Evolutionary conservation across 1,140 invertebrate genomes (phyloP).

Genomic region (Mamestra configurata): DNA sequence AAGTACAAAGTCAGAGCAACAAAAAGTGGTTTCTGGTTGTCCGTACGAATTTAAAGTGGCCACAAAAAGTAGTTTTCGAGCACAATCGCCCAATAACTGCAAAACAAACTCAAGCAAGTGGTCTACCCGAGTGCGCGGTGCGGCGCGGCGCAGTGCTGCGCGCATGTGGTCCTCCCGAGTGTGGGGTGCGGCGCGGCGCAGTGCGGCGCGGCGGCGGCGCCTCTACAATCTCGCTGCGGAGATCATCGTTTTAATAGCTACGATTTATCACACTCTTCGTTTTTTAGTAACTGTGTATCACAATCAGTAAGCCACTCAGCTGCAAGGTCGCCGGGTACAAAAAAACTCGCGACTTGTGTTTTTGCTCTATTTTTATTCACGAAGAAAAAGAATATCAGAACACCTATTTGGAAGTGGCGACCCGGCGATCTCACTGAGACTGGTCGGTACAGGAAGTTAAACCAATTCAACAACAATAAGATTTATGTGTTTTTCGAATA

Average conservation of each 20-base stretch:
- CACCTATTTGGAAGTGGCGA: conserved; percentile 81
- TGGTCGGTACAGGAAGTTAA: conserved; percentile 85
- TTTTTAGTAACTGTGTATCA: conserved; percentile 82
- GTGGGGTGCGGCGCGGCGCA: neutral
- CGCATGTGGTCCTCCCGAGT: conserved; percentile 52
- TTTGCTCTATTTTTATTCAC: conserved; percentile 84
- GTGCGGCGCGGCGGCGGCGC: conserved; percentile 13
- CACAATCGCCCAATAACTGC: conserved; percentile 12
- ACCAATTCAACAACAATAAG: conserved; percentile 82
- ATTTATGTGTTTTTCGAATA: conserved; percentile 81
- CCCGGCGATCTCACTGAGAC: conserved; percentile 65
- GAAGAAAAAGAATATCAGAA: conserved; percentile 84
- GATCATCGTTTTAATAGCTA: conserved; percentile 70
- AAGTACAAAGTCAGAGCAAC: conserved; percentile 3
- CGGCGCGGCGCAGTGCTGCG: neutral
- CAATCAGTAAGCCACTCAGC: conserved; percentile 80
- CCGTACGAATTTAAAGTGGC: conserved; percentile 17
- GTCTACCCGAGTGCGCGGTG: neutral
- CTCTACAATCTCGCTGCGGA: conserved; percentile 62
- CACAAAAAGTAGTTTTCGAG: conserved; percentile 27
- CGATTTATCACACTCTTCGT: conserved; percentile 81
- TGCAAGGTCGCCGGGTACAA: conserved; percentile 83
- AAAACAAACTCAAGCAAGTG: conserved; percentile 54
- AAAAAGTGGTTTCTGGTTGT: conserved; percentile 41
- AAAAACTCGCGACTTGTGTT: conserved; percentile 78